Evolutionary conservation across 2,113 vertebrate genomes (phyloP).

Genomic region (Pachycephala philippinensis): DNA sequence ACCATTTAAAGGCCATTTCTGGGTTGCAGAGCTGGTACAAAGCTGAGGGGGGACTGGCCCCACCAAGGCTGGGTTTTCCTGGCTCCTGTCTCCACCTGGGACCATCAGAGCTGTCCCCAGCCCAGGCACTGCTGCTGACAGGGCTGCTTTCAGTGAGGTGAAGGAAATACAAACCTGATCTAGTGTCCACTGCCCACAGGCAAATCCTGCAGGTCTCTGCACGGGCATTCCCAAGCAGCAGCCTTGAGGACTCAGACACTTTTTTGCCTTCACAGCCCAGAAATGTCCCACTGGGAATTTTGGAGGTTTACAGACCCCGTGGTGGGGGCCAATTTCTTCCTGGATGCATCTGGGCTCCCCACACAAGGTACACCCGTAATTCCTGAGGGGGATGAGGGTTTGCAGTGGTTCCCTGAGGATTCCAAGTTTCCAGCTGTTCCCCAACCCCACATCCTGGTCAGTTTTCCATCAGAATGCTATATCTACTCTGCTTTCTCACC

Average conservation of each 20-base stretch:
- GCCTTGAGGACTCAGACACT: background rate
- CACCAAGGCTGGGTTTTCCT: background rate
- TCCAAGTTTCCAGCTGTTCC: background rate
- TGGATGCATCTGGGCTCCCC: background rate
- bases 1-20: background rate
- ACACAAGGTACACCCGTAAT: background rate
- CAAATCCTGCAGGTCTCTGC: background rate
- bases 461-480: background rate
- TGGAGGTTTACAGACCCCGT: background rate
- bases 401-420: background rate
- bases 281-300: background rate
- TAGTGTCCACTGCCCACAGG: background rate
- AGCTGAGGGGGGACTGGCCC: background rate
- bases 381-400: background rate
- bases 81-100: background rate
- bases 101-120: background rate
- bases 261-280: background rate
- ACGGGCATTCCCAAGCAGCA: fast-evolving
- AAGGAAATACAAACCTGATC: background rate
- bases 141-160: background rate
- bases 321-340: background rate
- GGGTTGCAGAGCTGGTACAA: background rate
- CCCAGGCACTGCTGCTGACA: background rate
- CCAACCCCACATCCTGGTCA: background rate
- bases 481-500: background rate